These are phyloP conservation scores for Lasioglossum calceatum DNA, from an alignment of 2,888 invertebrate species.

Conservation along the genomic window DNA sequence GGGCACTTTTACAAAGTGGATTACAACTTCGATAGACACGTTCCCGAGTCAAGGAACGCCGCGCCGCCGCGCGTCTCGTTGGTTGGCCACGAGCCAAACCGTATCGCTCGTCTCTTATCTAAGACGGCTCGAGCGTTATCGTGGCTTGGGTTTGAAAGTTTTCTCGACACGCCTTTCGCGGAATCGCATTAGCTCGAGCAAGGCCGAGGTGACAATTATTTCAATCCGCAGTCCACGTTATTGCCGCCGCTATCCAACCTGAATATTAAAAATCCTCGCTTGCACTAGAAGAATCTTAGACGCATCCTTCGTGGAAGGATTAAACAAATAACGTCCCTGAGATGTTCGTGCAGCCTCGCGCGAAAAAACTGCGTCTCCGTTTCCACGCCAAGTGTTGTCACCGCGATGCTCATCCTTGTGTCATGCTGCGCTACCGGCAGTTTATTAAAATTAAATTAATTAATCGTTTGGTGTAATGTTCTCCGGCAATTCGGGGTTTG, in stretches of 20 bases:
- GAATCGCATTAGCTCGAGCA: constrained; percentile 64
- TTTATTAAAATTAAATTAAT: background rate
- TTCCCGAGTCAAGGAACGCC: constrained; percentile 42
- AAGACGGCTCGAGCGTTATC: constrained; percentile 59
- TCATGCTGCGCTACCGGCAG: background rate
- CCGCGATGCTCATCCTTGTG: background rate
- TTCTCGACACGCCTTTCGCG: constrained; percentile 59
- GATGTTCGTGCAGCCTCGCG: constrained; percentile 17
- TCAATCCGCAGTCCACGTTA: constrained; percentile 47
- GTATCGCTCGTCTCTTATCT: constrained; percentile 63
- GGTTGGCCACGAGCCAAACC: constrained; percentile 61
- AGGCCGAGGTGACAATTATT: constrained; percentile 65
- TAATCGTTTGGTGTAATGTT: background rate
- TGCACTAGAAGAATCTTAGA: constrained; percentile 39
- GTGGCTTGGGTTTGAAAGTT: constrained; percentile 59
- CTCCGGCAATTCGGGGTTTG: too few species aligned
- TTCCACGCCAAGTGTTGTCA: background rate
- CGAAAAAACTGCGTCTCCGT: constrained; percentile 36
- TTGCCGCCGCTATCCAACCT: constrained; percentile 33
- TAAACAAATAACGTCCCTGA: constrained; percentile 49
- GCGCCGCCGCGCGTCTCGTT: constrained; percentile 33
- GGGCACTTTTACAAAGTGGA: constrained; percentile 52
- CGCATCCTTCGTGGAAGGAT: constrained; percentile 58
- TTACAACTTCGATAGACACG: constrained; percentile 61
- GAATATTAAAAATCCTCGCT: constrained; percentile 49